Evolutionary conservation across 2,113 vertebrate genomes (phyloP), one percentile per base, ranked within the genome.

Genomic region (Clarias gariepinus): DNA sequence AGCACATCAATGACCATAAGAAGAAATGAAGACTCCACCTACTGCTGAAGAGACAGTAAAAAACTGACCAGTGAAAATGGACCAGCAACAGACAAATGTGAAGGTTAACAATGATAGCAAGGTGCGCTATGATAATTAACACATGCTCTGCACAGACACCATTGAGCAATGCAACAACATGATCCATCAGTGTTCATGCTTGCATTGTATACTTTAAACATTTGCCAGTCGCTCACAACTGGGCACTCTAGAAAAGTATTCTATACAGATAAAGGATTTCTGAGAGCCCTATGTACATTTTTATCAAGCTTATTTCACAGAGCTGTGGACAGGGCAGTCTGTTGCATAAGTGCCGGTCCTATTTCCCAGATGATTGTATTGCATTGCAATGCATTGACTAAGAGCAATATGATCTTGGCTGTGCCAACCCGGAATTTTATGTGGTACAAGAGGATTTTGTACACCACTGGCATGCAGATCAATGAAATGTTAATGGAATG

Each of bases 261-360:
- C 93, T 95, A 92, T 95, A 95, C 94, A 95, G 93, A 92, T 93
- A 90, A 92, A 89, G 92, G 89, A 89, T 91, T 90, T 92, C 91
- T 91, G 92, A 93, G 92, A 93, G 93, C 92, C 91, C 91, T 91
- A 93, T 90, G 41, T 90, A 84, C 91, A 91, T 91, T 91, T 47
- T 88, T 53, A 84, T 90, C 89, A 91, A 90, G 86, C 83, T 85
- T 87, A 87, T 91, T 88, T 89, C 87, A 89, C 91, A 91, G 87
- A 87, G 86, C 85, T 90, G 91, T 90, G 68, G 84, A 90, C 89
- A 89, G 85, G 93, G 93, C 94, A 93, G 93, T 92, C 93, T 92
- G 91, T 95, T 95, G 94, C 95, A 95, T 95, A 95, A 92, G 93
- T 94, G 92, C 93, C 92, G 71, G 89, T 88, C 86, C 87, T 88